phyloP scores from a whole-genome alignment of 2,888 invertebrate species.

The Bombylius discolor region DNA sequence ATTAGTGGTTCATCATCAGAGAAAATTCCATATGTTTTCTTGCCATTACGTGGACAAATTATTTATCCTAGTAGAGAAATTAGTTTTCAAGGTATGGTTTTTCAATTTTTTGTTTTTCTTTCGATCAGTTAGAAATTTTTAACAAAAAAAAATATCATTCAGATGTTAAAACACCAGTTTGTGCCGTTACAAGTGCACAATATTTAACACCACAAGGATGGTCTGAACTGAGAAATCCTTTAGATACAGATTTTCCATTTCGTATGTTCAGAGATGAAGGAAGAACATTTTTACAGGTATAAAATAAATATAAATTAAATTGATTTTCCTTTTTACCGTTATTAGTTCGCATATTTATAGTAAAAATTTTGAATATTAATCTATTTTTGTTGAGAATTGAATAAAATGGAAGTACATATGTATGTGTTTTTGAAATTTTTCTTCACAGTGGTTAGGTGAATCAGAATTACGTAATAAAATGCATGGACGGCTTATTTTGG shows the following conservation, averaged over 20 bases:
- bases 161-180: constrained; percentile 70
- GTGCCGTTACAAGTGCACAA: constrained; percentile 74
- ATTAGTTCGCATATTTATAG: too few relatives aligned
- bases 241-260: constrained; percentile 68
- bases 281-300: constrained; percentile 65
- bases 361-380: too few relatives aligned
- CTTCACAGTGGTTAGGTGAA: constrained; percentile 70
- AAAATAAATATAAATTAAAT: too few relatives aligned
- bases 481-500: constrained; percentile 69
- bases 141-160: constrained; percentile 11
- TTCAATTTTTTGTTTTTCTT: constrained; percentile 9
- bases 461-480: constrained; percentile 59
- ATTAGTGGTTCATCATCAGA: constrained; percentile 57
- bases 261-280: constrained; percentile 69
- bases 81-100: constrained; percentile 48
- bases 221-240: constrained; percentile 62
- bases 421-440: too few relatives aligned
- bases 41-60: constrained; percentile 75
- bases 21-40: constrained; percentile 72
- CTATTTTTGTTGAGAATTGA: too few relatives aligned
- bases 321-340: background rate
- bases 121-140: constrained; percentile 38
- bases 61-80: constrained; percentile 81
- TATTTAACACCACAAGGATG: constrained; percentile 68
- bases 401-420: background rate